phyloP scores from a whole-genome alignment of 2,797 vertebrate genomes.

The Falco peregrinus region DNA sequence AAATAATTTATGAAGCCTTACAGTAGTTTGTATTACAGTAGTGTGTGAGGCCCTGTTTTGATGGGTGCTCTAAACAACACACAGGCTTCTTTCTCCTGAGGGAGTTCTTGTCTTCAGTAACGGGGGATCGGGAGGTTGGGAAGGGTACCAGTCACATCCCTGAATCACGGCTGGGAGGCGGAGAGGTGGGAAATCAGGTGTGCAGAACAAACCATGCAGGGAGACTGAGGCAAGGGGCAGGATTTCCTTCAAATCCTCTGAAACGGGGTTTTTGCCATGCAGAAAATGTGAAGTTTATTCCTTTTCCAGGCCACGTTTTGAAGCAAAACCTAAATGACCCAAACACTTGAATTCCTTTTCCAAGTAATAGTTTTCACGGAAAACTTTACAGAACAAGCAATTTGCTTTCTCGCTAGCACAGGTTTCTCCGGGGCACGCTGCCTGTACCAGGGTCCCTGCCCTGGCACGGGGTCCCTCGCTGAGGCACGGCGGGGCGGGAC shows the following conservation, averaged over 20 bases:
- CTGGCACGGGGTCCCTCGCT: rapidly evolving
- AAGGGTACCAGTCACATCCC: not conserved
- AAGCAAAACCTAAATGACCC: not conserved
- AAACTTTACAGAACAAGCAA: not conserved
- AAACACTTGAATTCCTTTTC: not conserved
- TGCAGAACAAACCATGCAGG: not conserved
- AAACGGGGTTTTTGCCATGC: rapidly evolving
- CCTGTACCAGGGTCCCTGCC: not conserved
- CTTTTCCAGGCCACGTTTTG: not conserved
- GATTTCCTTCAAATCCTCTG: not conserved
- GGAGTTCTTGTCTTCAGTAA: not conserved
- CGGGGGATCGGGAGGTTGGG: not conserved
- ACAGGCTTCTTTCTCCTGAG: not conserved
- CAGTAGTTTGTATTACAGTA: not conserved
- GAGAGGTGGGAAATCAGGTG: not conserved
- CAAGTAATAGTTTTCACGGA: not conserved
- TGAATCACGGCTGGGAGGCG: not conserved
- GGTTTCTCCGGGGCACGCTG: rapidly evolving
- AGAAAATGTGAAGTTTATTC: not conserved
- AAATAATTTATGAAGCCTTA: not conserved
- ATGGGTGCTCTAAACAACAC: not conserved
- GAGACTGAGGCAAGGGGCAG: not conserved
- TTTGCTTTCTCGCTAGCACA: not conserved
- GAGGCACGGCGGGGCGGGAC: not conserved
- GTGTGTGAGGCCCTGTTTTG: not conserved